Conservation (phyloP, 2,113 vertebrate genomes). For the Gulo gulo region DNA sequence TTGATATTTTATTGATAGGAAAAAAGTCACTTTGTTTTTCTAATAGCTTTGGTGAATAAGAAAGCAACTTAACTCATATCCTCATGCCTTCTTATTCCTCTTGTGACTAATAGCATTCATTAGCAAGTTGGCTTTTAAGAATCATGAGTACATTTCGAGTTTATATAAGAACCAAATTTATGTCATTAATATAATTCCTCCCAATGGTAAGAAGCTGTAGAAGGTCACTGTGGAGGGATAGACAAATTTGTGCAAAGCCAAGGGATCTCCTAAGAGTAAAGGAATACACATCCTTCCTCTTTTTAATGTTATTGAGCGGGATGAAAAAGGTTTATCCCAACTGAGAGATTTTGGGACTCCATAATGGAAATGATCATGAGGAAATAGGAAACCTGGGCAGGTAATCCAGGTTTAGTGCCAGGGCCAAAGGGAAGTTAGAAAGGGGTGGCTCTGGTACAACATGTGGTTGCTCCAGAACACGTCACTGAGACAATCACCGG, state of each 20-base stretch:
- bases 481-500: not conserved
- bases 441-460: not conserved
- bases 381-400: not conserved
- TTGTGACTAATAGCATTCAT: constrained; percentile 21
- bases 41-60: not conserved
- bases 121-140: constrained; percentile 33
- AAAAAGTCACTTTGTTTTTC: not conserved
- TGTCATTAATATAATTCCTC: constrained; percentile 46
- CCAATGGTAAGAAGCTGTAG: not conserved
- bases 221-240: not conserved
- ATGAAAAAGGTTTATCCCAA: not conserved
- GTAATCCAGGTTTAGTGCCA: not conserved
- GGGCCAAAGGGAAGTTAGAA: not conserved
- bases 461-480: not conserved
- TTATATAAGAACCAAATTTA: constrained; percentile 39
- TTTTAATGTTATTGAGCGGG: not conserved
- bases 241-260: not conserved
- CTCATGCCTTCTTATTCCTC: not conserved
- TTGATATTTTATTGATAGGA: not conserved
- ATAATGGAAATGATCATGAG: not conserved
- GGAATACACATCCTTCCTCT: not conserved
- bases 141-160: not conserved
- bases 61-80: not conserved
- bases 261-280: not conserved
- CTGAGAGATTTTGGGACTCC: not conserved